Percentiles rank a stretch among this genome's conserved stretches.
Conservation (phyloP, 2,888 invertebrate species). For the Drosophila borborema region DNA sequence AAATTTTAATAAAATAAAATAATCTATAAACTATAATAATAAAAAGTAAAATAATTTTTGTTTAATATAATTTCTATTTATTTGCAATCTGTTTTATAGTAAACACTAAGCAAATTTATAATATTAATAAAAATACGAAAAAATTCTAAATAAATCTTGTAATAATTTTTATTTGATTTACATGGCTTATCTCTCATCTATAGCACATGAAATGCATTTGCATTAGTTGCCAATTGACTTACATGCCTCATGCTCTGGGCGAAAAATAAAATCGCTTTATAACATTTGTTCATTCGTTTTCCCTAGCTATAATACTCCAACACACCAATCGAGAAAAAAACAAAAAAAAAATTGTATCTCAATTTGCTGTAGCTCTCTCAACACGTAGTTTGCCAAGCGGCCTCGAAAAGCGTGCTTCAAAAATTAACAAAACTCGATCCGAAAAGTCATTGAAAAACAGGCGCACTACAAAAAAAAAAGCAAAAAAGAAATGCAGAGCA, state of each 20-base stretch:
- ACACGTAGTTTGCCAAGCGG: slow-evolving; percentile 22
- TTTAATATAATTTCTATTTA: too few relatives aligned
- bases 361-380: slow-evolving; percentile 29
- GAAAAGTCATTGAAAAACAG: slow-evolving; percentile 59
- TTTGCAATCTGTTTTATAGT: too few relatives aligned
- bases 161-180: not conserved
- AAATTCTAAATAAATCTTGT: not conserved
- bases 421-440: slow-evolving; percentile 67
- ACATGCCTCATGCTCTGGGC: not conserved
- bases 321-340: slow-evolving; percentile 1
- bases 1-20: too few relatives aligned
- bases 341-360: not conserved
- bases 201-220: not conserved
- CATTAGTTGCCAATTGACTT: not conserved
- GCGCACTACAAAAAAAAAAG: slow-evolving; percentile 11
- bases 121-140: too few relatives aligned
- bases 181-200: not conserved
- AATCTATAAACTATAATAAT: too few relatives aligned
- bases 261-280: not conserved
- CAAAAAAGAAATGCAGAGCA: not conserved
- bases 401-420: slow-evolving; percentile 41
- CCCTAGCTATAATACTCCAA: not conserved
- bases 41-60: too few relatives aligned
- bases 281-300: not conserved
- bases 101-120: too few relatives aligned